These are phyloP conservation scores for Lerema accius DNA, from an alignment of 1,140 invertebrate species.

Conservation along the genomic window DNA sequence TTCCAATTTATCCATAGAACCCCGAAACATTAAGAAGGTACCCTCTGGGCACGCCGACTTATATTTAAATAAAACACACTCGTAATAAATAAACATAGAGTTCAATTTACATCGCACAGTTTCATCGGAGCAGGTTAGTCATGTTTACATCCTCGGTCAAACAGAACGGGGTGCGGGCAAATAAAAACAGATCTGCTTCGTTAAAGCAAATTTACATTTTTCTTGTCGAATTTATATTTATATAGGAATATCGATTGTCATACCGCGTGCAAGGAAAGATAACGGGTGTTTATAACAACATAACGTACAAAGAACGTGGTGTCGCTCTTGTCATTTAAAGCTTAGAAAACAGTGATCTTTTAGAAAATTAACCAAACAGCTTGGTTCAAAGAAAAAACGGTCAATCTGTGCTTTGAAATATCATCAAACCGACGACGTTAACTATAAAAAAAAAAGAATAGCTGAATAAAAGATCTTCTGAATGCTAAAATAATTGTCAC, in stretches of 20 bases:
- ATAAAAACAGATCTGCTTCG: slow-evolving; percentile 64
- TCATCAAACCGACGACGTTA: no score
- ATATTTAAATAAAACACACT: neutral
- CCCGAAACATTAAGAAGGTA: neutral
- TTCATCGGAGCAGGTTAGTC: slow-evolving; percentile 3
- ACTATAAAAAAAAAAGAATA: no score
- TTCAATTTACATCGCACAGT: slow-evolving; percentile 20
- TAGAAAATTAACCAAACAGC: no score
- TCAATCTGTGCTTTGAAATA: no score
- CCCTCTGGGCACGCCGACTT: neutral
- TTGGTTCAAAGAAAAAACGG: no score
- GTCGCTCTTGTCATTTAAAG: no score
- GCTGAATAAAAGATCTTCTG: no score
- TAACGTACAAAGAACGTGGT: no score
- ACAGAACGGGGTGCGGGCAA: slow-evolving; percentile 49
- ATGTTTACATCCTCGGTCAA: slow-evolving; percentile 46
- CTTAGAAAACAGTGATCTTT: neutral
- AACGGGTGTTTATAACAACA: no score
- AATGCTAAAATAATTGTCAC: no score
- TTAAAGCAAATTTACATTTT: slow-evolving; percentile 70
- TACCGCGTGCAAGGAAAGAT: neutral
- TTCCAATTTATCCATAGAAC: neutral
- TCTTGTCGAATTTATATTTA: slow-evolving; percentile 52
- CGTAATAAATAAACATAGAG: slow-evolving; percentile 31
- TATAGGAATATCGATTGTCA: slow-evolving; percentile 33